Conservation (phyloP, 2,113 vertebrate species). For the Vulpes lagopus region DNA sequence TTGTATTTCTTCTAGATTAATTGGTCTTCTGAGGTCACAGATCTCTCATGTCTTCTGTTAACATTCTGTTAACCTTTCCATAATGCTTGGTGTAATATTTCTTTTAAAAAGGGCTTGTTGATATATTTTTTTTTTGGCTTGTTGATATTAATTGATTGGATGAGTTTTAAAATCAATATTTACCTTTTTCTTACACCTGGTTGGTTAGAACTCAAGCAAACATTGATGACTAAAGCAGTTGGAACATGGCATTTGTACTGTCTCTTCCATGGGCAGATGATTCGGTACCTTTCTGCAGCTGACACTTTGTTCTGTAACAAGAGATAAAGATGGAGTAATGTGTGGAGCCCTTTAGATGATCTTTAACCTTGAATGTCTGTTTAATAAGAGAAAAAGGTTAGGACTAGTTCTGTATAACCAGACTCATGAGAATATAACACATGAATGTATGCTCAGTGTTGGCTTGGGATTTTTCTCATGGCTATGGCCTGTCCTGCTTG, state of each 20-base stretch:
- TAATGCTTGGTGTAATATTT: background rate
- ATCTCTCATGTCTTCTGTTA: background rate
- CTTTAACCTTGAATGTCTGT: background rate
- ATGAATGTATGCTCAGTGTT: background rate
- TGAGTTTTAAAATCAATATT: slow-evolving; percentile 23
- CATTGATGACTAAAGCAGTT: background rate
- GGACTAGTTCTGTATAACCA: background rate
- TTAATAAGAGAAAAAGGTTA: background rate
- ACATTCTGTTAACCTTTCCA: background rate
- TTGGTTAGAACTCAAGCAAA: background rate
- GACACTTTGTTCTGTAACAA: background rate
- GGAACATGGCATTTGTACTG: background rate
- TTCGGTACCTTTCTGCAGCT: background rate
- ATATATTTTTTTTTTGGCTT: background rate
- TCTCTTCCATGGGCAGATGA: background rate
- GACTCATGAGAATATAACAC: background rate
- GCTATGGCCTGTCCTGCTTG: background rate
- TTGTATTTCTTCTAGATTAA: background rate
- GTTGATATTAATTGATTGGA: background rate
- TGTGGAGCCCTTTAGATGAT: background rate
- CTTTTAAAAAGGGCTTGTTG: background rate
- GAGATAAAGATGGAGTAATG: background rate
- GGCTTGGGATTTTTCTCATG: background rate
- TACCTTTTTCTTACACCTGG: background rate
- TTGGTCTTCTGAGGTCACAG: background rate